Evolutionary conservation across 2,797 vertebrate species (phyloP).

Genomic region (Argyrosomus regius): DNA sequence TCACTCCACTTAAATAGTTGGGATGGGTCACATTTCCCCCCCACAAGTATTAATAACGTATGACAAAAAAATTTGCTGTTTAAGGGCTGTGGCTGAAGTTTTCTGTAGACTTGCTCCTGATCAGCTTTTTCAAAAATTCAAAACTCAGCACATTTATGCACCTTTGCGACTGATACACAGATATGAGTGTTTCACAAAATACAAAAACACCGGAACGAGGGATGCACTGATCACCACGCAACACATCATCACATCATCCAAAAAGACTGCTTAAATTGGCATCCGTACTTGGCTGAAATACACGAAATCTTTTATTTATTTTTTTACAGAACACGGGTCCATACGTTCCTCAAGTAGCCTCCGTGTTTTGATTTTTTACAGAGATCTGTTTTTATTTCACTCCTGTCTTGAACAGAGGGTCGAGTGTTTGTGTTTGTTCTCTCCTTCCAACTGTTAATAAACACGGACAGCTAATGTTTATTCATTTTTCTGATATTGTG

Average conservation of each 20-base stretch:
- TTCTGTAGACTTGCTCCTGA: conserved; percentile 10
- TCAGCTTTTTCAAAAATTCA: conserved; percentile 33
- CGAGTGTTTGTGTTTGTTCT: conserved; percentile 11
- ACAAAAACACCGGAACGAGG: conserved; percentile 28
- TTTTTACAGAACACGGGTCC: conserved; percentile 8
- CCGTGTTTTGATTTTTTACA: neutral
- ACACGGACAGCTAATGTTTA: conserved; percentile 32
- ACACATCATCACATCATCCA: neutral
- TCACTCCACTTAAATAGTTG: conserved; percentile 13
- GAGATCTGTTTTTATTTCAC: neutral
- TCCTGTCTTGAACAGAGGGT: conserved; percentile 24
- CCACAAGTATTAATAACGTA: conserved; percentile 21
- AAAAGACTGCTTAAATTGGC: neutral
- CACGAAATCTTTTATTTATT: neutral
- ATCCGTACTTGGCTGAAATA: neutral
- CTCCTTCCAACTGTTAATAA: conserved; percentile 27
- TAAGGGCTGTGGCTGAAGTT: conserved; percentile 10
- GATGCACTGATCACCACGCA: conserved; percentile 17
- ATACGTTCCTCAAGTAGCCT: conserved; percentile 21
- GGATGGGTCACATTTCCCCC: conserved; percentile 18
- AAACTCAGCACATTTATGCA: conserved; percentile 30
- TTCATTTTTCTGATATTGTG: conserved; percentile 32
- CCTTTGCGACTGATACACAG: conserved; percentile 16
- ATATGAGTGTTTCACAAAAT: conserved; percentile 32
- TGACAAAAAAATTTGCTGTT: conserved; percentile 13